Base-by-base conservation (phyloP, 2,113 vertebrate species). In the Rhineura floridana region DNA sequence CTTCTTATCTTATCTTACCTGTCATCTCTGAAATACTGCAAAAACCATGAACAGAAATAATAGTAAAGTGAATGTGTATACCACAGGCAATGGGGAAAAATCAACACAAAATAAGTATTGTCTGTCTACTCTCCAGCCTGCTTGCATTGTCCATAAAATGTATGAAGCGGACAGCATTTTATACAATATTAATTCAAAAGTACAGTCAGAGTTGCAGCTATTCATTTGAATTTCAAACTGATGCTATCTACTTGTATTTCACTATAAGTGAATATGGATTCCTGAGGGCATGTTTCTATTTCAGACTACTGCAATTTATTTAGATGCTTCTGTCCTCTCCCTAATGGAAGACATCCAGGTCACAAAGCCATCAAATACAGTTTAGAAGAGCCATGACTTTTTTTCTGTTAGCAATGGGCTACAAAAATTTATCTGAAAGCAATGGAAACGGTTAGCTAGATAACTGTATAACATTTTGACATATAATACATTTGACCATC, bases 151-250 rank as follows among this genome's bases (percentile, higher is more conserved):
- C 90, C 84, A 92, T 72, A 75, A 91, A 82, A 81, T 86, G 93
- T 84, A 92, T 62, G 80, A 85, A 62, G 73, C 0, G 36, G 85
- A 67, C 39, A 84, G 72, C 50, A 86, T 92, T 93, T 93, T 92
- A 95, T 93, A 85, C 90, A 95, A 94, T 93, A 95, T 93, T 93
- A 93, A 94, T 93, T 86, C 81, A 63, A 89, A 87, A 85, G 70
- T 84, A 89, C 50, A 78, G 85, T 72, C 55, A 88, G 52, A 93
- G 85, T 28, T 30, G 88, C 86, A 95, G 87, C 33, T 85, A 82
- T 91, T 92, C 90, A 91, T 91, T 89, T 93, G 46, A 36, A 88
- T 86, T 93, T 92, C 75, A 90, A 90, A 87, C 77, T 73, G 88
- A 88, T 91, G 91, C 78, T 89, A 89, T 83, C 88, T 82, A 87